Evolutionary conservation across 2,888 invertebrate species (phyloP).

Genomic region (Drosophila borborema): DNA sequence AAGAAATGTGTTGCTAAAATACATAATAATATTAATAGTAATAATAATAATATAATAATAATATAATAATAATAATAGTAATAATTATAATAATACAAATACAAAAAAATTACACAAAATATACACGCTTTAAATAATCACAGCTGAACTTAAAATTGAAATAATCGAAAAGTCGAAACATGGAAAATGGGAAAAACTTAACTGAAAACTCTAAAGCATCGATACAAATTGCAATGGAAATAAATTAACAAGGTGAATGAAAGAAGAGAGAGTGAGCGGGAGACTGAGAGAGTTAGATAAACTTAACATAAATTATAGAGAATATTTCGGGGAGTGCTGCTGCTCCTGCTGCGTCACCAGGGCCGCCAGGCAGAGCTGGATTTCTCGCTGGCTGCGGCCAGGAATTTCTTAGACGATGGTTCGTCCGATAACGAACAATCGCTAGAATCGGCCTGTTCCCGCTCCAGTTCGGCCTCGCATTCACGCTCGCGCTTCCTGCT

Average conservation of each 20-base stretch:
- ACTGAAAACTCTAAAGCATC: constrained; percentile 35
- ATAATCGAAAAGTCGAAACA: constrained; percentile 31
- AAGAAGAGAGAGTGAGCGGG: not conserved
- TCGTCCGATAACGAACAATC: constrained; percentile 76
- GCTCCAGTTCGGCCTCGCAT: constrained; percentile 31
- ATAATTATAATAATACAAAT: constrained; percentile 19
- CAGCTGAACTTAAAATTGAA: constrained; percentile 80
- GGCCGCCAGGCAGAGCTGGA: constrained; percentile 87
- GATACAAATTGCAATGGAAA: constrained; percentile 41
- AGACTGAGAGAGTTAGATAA: constrained; percentile 22
- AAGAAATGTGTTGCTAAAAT: constrained; percentile 47
- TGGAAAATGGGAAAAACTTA: constrained; percentile 55
- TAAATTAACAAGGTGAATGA: constrained; percentile 53
- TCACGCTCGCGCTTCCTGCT: constrained; percentile 40
- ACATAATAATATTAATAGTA: constrained; percentile 52
- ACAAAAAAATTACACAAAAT: constrained; percentile 66
- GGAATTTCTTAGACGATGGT: constrained; percentile 73
- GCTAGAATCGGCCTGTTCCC: constrained; percentile 71
- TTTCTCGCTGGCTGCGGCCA: constrained; percentile 75
- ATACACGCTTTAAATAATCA: constrained; percentile 71
- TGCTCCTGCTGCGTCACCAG: constrained; percentile 83
- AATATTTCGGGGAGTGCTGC: not conserved
- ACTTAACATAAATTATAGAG: constrained; percentile 52
- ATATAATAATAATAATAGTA: constrained; percentile 38
- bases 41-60: constrained; percentile 29